phyloP scores from a whole-genome alignment of 2,113 vertebrate species.

The Aspiorhynchus laticeps region DNA sequence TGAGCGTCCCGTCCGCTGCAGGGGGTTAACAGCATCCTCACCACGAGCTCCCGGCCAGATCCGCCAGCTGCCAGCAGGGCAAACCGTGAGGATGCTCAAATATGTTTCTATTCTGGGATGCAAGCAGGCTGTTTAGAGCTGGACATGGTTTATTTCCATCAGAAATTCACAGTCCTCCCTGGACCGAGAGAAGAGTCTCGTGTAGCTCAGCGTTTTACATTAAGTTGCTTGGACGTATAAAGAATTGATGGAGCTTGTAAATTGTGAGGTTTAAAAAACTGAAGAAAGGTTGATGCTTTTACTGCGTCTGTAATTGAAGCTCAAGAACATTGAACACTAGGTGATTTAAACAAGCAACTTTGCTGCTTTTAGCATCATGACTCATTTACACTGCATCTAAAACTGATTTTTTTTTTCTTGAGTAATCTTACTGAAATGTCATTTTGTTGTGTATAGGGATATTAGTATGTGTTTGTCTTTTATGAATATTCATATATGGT shows the following conservation, averaged over 20 bases:
- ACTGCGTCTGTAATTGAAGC: neutral
- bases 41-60: constrained; percentile 24
- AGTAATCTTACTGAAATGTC: neutral
- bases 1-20: neutral
- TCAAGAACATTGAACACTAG: neutral
- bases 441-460: constrained; percentile 4
- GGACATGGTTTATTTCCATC: constrained; percentile 26
- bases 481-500: neutral
- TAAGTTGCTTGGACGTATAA: neutral
- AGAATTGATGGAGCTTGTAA: constrained; percentile 20
- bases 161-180: constrained; percentile 9
- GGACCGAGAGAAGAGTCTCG: neutral
- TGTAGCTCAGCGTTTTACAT: neutral
- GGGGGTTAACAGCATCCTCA: constrained; percentile 9
- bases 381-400: neutral
- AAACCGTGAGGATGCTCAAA: constrained; percentile 31
- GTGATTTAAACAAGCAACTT: neutral
- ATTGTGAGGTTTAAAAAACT: constrained; percentile 6
- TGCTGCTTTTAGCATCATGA: neutral
- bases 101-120: constrained; percentile 43
- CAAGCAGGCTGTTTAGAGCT: constrained; percentile 13
- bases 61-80: constrained; percentile 44
- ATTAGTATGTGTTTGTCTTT: constrained; percentile 6
- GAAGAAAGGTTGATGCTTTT: constrained; percentile 14
- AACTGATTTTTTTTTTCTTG: neutral